These are phyloP conservation scores for Tyto alba DNA, from an alignment of 2,113 vertebrate species.

Conservation along the genomic window DNA sequence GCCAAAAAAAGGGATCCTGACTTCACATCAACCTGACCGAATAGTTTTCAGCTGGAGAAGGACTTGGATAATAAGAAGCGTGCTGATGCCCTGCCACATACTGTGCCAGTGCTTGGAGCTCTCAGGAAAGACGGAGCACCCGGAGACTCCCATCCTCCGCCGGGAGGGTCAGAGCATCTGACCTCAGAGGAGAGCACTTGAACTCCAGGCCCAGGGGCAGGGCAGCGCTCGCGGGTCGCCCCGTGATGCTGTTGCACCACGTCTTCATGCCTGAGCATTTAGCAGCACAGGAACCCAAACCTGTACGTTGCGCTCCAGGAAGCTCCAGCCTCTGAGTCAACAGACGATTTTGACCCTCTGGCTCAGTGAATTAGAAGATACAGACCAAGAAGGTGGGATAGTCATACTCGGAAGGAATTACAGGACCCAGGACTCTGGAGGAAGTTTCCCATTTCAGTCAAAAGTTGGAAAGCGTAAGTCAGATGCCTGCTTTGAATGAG, in stretches of 20 bases:
- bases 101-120: neutral
- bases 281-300: neutral
- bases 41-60: neutral
- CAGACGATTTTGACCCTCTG: neutral
- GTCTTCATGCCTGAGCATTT: accelerated
- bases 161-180: neutral
- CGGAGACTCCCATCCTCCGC: accelerated
- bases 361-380: neutral
- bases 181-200: neutral
- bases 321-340: neutral
- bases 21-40: neutral
- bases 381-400: neutral
- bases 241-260: accelerated
- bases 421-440: neutral
- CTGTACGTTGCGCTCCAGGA: accelerated
- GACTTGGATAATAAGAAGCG: neutral
- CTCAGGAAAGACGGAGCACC: accelerated
- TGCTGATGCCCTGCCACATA: neutral
- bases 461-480: neutral
- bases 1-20: neutral
- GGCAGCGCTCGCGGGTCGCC: neutral
- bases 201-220: neutral
- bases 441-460: neutral
- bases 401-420: neutral
- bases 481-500: neutral